Evolutionary conservation across 2,113 vertebrate species (phyloP).

Genomic region (Neotoma lepida): DNA sequence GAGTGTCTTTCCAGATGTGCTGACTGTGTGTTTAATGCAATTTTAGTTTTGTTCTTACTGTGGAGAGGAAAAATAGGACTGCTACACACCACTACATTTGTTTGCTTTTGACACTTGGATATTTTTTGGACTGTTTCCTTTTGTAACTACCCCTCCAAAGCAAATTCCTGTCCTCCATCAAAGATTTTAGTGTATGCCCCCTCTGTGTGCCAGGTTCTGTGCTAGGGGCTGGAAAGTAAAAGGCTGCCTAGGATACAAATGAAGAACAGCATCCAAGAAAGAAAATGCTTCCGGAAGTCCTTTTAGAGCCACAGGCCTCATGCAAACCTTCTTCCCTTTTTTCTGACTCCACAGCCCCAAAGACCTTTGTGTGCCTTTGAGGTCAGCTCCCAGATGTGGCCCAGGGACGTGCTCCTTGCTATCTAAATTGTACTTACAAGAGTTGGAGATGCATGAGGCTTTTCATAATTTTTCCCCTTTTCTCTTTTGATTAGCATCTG

Average conservation of each 20-base stretch:
- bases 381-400: constrained; percentile 71
- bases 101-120: constrained; percentile 69
- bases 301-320: constrained; percentile 67
- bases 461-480: constrained; percentile 62
- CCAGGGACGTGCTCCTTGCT: constrained; percentile 45
- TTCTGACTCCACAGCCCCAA: constrained; percentile 66
- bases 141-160: not conserved
- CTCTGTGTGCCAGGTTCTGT: not conserved
- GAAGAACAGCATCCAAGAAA: constrained; percentile 71
- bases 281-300: constrained; percentile 64
- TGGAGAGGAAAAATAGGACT: not conserved
- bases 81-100: constrained; percentile 21
- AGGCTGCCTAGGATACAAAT: constrained; percentile 56
- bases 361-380: constrained; percentile 68
- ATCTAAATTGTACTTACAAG: constrained; percentile 68
- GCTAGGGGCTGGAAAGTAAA: constrained; percentile 9
- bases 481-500: constrained; percentile 72
- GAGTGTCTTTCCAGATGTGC: constrained; percentile 57
- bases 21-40: constrained; percentile 53
- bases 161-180: not conserved
- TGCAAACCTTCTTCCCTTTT: constrained; percentile 66
- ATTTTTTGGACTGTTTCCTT: constrained; percentile 62
- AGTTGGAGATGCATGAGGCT: constrained; percentile 41
- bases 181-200: not conserved
- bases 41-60: constrained; percentile 52